Evolutionary conservation across 2,113 vertebrate genomes (phyloP).

Genomic region (Neotoma lepida): DNA sequence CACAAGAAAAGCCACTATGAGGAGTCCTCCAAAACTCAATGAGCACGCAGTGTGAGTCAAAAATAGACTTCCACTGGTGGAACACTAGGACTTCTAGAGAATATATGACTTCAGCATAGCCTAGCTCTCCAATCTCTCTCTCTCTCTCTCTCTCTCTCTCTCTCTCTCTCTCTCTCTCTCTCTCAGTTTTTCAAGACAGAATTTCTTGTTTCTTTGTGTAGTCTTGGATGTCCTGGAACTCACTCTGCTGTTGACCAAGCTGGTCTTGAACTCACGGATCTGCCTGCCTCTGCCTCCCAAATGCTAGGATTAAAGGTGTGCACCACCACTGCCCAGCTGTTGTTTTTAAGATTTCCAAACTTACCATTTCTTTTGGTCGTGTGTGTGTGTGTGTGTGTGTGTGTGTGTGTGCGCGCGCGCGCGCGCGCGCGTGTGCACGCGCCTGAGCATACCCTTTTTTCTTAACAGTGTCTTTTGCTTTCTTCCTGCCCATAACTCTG

Average conservation of each 20-base stretch:
- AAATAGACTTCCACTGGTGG: background rate
- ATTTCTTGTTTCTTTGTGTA: background rate
- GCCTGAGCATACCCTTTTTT: too few relatives aligned
- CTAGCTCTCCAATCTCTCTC: background rate
- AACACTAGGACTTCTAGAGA: background rate
- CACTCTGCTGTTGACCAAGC: too few relatives aligned
- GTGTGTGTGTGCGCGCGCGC: too few relatives aligned
- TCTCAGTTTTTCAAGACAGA: background rate
- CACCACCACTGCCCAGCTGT: background rate
- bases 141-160: background rate
- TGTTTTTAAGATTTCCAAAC: background rate
- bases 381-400: too few relatives aligned
- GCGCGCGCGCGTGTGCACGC: too few relatives aligned
- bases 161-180: background rate
- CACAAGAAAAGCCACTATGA: background rate
- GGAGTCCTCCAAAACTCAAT: background rate
- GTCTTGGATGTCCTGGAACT: background rate
- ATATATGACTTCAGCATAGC: background rate
- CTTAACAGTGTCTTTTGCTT: background rate
- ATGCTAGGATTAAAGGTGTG: background rate
- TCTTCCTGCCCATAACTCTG: background rate
- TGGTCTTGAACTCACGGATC: background rate
- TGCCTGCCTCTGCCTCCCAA: background rate
- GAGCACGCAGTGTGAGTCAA: too few relatives aligned
- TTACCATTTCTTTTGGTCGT: background rate